Conservation (phyloP, 64 coral and sea anemone genomes). For the Stylophora pistillata region DNA sequence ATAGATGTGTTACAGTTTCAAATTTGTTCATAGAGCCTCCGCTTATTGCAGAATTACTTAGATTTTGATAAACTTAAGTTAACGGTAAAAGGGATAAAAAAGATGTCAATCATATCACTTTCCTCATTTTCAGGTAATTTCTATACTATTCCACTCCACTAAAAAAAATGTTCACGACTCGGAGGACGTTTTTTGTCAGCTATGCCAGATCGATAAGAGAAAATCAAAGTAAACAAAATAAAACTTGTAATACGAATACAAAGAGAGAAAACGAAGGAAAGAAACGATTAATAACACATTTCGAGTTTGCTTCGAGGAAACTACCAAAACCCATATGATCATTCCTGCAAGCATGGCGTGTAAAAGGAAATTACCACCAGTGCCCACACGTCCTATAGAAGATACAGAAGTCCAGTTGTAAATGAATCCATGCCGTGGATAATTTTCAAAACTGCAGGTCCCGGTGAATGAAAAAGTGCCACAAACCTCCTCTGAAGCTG, state of each 20-base stretch:
- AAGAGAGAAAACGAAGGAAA: not conserved
- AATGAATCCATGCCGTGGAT: not conserved
- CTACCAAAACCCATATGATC: slow-evolving; percentile 40
- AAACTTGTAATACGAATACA: not conserved
- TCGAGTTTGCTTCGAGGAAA: not conserved
- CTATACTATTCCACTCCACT: too few relatives aligned
- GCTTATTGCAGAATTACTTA: too few relatives aligned
- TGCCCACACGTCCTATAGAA: slow-evolving; percentile 9
- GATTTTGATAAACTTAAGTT: too few relatives aligned
- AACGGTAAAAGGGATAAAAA: too few relatives aligned
- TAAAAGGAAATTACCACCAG: slow-evolving; percentile 11
- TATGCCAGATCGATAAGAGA: too few relatives aligned
- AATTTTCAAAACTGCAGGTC: slow-evolving; percentile 8
- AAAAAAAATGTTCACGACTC: too few relatives aligned
- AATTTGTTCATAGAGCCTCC: too few relatives aligned
- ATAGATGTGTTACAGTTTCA: too few relatives aligned
- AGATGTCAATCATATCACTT: too few relatives aligned
- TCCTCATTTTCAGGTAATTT: too few relatives aligned
- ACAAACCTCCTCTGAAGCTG: slow-evolving; percentile 32
- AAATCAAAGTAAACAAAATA: too few relatives aligned
- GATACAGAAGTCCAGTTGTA: not conserved
- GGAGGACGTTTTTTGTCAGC: too few relatives aligned
- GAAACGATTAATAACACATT: not conserved
- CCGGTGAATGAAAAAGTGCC: slow-evolving; percentile 21
- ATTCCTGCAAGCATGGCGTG: slow-evolving; percentile 29